Percentiles rank a stretch among this genome's conserved stretches.
Conservation (phyloP, 1,140 invertebrate genomes). For the Drosophila setifemur region DNA sequence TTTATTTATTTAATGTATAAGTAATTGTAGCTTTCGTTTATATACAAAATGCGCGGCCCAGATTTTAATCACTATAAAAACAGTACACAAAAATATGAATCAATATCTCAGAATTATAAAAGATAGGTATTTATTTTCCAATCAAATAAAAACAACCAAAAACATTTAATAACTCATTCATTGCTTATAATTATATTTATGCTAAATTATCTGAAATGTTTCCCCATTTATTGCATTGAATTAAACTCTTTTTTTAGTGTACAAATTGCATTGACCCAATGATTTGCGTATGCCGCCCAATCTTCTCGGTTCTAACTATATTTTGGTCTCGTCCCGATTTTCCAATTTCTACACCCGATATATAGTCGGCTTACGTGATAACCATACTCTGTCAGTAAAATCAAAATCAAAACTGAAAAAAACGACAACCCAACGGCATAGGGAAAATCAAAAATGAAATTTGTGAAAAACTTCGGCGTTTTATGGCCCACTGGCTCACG, state of each 20-base stretch:
- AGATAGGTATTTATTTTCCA: no score
- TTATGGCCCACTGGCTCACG: constrained; percentile 39
- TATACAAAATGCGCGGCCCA: no score
- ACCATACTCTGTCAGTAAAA: background rate
- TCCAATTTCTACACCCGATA: constrained; percentile 17
- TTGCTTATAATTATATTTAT: no score
- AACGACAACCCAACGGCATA: background rate
- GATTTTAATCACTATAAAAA: no score
- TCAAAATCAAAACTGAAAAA: background rate
- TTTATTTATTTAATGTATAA: no score
- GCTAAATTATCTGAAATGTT: no score
- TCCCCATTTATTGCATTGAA: background rate
- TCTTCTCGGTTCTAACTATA: constrained; percentile 1
- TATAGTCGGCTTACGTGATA: background rate
- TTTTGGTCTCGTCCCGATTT: constrained; percentile 1
- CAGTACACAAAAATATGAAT: no score
- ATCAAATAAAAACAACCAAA: no score
- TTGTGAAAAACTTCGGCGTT: constrained; percentile 32
- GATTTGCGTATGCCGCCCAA: background rate
- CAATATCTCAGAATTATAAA: no score
- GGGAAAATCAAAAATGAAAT: constrained; percentile 22
- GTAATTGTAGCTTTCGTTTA: no score
- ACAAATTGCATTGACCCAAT: background rate
- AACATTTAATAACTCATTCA: no score
- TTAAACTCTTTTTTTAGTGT: background rate